Conservation (phyloP, 2,888 invertebrate species). For the Tinea trinotella region DNA sequence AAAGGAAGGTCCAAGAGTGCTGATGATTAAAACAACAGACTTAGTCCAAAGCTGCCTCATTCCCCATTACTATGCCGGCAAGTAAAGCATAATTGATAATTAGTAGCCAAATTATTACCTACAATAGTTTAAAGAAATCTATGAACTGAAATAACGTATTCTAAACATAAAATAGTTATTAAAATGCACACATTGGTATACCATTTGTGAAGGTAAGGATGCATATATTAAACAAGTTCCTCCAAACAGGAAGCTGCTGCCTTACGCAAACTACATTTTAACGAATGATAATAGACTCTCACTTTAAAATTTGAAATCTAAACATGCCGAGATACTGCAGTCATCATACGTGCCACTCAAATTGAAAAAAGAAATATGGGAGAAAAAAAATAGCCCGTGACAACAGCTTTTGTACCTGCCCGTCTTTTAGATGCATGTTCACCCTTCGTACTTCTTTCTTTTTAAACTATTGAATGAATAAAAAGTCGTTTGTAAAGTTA, state of each 20-base stretch:
- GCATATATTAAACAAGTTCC: neutral
- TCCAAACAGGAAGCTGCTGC: constrained; percentile 9
- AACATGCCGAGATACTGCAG: neutral
- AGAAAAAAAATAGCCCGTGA: constrained; percentile 28
- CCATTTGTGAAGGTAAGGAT: neutral
- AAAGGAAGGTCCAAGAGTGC: no score
- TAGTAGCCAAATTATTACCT: no score
- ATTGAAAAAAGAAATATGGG: neutral
- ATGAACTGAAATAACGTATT: no score
- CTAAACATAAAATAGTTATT: no score
- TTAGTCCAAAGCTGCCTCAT: no score
- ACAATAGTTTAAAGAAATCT: neutral
- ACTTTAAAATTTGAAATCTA: constrained; percentile 9
- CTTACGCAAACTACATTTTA: constrained; percentile 15
- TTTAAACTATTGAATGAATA: constrained; percentile 57
- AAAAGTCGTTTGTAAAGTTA: constrained; percentile 49
- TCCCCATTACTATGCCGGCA: no score
- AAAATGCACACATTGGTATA: neutral
- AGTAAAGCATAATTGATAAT: no score
- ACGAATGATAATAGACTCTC: constrained; percentile 18
- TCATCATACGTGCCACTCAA: neutral
- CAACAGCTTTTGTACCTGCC: constrained; percentile 26
- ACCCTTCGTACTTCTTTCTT: constrained; percentile 33
- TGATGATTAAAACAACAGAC: no score
- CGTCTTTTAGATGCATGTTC: neutral